These are phyloP conservation scores for Ganaspis sp. DNA, from an alignment of 1,140 invertebrate genomes.

Conservation along the genomic window DNA sequence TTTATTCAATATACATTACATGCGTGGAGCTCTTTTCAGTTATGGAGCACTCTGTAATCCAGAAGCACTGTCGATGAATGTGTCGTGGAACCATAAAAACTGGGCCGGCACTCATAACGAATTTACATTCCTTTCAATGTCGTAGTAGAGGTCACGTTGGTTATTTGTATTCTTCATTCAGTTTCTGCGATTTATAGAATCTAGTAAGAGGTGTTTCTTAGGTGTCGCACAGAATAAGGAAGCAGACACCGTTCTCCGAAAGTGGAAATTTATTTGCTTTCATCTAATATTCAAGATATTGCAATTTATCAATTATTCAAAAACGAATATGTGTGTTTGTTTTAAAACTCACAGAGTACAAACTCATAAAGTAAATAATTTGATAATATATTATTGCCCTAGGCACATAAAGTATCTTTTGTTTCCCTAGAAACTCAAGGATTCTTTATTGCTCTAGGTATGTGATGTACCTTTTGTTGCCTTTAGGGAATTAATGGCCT, in stretches of 20 bases:
- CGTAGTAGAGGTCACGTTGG: constrained; percentile 67
- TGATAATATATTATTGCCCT: no score
- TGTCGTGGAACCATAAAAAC: constrained; percentile 55
- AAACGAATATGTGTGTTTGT: no score
- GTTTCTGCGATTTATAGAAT: constrained; percentile 68
- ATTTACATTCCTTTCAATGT: constrained; percentile 75
- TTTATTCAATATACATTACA: neutral
- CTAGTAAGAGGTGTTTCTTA: constrained; percentile 57
- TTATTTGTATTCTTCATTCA: constrained; percentile 68
- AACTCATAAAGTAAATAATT: no score
- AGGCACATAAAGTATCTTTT: no score
- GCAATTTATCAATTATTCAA: no score
- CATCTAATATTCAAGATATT: neutral
- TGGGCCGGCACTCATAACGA: constrained; percentile 65
- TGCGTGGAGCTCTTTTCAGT: constrained; percentile 34
- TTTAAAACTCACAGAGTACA: no score
- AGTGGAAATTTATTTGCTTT: neutral
- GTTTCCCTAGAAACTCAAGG: no score
- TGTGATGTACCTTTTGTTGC: no score
- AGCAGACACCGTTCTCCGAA: constrained; percentile 41
- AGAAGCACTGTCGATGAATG: constrained; percentile 43
- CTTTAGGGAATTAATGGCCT: no score
- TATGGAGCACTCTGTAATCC: constrained; percentile 58
- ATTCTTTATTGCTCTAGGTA: no score
- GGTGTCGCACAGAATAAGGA: constrained; percentile 59